Evolutionary conservation across 2,113 vertebrate genomes (phyloP), one percentile per base, ranked within the genome.

Genomic region (Melozone crissalis): DNA sequence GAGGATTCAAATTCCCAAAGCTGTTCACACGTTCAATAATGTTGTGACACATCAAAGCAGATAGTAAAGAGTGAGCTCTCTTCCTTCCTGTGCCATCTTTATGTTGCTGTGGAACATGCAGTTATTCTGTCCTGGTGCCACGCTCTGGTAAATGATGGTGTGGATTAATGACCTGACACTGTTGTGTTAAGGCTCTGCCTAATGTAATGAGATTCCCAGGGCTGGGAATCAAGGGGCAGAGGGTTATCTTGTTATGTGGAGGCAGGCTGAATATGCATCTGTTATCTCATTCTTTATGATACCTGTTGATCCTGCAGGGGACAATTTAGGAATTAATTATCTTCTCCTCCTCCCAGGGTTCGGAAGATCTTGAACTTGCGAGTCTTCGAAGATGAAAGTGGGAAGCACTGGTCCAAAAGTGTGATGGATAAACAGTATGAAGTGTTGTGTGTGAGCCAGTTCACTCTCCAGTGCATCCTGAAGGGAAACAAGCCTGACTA

Each of bases 401-500:
- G 99, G 19, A 98, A 98, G 57, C 98, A 98, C 31, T 99, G 99
- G 99, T 98, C 97, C 51, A 99, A 98, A 87, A 99, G 99, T 1
- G 99, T 99, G 59, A 98, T 99, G 99, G 99, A 99, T 84, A 97
- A 97, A 46, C 98, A 99, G 94, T 98, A 98, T 0, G 99, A 99
- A 96, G 98, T 99, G 59, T 94, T 99, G 61, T 99, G 99, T 71
- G 98, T 99, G 94, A 99, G 99, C 95, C 99, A 99, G 76, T 99
- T 99, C 94, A 99, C 99, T 22, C 98, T 99, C 44, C 99, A 99
- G 95, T 99, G 98, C 68, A 97, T 99, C 62, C 98, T 99, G 74
- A 99, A 99, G 94, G 99, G 98, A 51, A 99, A 99, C 98, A 99
- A 99, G 95, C 99, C 99, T 0, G 99, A 99, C 97, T 99, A 99